A percentile compares a stretch with the other conserved stretches of the same genome.
Evolutionary conservation across 1,140 invertebrate genomes (phyloP).

Genomic region (Trissolcus basalis): DNA sequence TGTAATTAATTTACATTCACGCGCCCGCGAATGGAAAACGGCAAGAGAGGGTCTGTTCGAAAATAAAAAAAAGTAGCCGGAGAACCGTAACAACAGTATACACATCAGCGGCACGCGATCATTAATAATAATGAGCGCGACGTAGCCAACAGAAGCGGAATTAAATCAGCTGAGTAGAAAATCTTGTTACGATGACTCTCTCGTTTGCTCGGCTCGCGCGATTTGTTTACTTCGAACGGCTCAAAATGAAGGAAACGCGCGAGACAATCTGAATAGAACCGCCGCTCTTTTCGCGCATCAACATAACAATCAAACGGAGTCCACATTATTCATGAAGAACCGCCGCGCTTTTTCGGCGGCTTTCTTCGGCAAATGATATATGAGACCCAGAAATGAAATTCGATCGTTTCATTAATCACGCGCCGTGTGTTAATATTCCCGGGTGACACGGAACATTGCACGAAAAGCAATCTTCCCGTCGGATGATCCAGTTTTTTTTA

Average conservation of each 20-base stretch:
- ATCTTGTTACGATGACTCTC: constrained; percentile 51
- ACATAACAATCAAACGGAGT: constrained; percentile 23
- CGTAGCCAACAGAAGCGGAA: constrained; percentile 49
- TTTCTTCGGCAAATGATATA: constrained; percentile 7
- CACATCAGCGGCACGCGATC: constrained; percentile 56
- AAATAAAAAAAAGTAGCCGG: constrained; percentile 45
- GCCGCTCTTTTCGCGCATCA: constrained; percentile 24
- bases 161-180: constrained; percentile 60
- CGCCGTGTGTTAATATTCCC: constrained; percentile 2
- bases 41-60: constrained; percentile 20
- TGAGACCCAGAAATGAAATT: constrained; percentile 11
- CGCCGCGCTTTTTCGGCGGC: constrained; percentile 11
- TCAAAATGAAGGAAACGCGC: not conserved
- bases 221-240: constrained; percentile 55
- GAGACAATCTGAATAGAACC: constrained; percentile 5
- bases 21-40: constrained; percentile 54
- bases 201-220: constrained; percentile 29
- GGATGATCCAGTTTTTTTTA: constrained; percentile 23
- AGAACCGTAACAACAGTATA: not conserved
- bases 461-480: constrained; percentile 11
- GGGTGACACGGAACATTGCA: not conserved
- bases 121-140: constrained; percentile 61
- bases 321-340: constrained; percentile 33
- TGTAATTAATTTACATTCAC: constrained; percentile 64
- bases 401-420: constrained; percentile 16